Base-by-base conservation (phyloP, 2,113 vertebrate species). In the Sterna hirundo region DNA sequence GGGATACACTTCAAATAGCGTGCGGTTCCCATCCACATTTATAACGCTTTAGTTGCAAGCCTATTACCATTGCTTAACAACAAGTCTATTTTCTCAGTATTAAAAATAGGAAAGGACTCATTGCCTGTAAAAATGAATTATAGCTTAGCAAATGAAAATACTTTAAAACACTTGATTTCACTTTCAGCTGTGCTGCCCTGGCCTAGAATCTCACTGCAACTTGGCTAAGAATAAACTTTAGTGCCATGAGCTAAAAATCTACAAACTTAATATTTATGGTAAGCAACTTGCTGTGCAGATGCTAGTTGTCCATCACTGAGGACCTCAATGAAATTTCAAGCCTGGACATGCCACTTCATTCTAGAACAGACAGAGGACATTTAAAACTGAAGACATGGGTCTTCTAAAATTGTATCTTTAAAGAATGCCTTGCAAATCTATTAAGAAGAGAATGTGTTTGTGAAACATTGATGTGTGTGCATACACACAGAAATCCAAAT, bases 21-120 rank as follows among this genome's bases (percentile, higher is more conserved):
- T 49, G 30, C 3, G 0, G n/a, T 88, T 94, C 62, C n/a, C 60
- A 92, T 81, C 47, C 44, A 85, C 46, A 78, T 94, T 82, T 84
- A 62, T 71, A 49, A 42, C 61, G 25, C 5, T 61, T 70, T 83
- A 55, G 20, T 55, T 83, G 19, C 23, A 86, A 0, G 3, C 8
- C 11, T 70, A 55, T 60, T 83, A 68, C 34, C 27, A 57, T 29
- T 58, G 44, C 21, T 78, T 55, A 90, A 90, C 17, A 86, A 36
- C 22, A 83, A 93, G 52, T 6, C 5, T 71, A 40, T 85, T 94
- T 94, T 83, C 71, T 44, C 54, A 42, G 58, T 86, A 90, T 81
- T 94, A 81, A 90, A 96, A 92, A 68, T 62, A 81, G 6, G 46
- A 80, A 83, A 83, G 27, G 15, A 57, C 14, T 60, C 26, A 55